Evolutionary conservation across 2,113 vertebrate genomes (phyloP).

Genomic region (Cromileptes altivelis): DNA sequence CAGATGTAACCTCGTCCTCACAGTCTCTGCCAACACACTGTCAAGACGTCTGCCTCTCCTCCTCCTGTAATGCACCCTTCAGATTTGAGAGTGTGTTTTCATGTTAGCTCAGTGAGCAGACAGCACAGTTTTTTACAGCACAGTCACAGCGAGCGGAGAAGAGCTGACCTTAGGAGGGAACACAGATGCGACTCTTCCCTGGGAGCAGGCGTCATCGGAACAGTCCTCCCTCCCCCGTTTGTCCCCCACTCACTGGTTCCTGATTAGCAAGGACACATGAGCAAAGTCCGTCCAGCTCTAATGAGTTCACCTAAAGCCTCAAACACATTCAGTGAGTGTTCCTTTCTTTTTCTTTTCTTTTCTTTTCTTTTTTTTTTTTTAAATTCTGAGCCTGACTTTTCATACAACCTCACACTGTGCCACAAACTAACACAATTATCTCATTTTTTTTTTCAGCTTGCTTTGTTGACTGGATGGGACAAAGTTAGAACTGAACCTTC

Average conservation of each 20-base stretch:
- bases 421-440: neutral
- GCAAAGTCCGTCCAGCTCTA: slow-evolving; percentile 11
- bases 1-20: slow-evolving; percentile 9
- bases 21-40: slow-evolving; percentile 14
- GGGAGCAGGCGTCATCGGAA: slow-evolving; percentile 59
- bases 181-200: slow-evolving; percentile 64
- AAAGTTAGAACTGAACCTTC: neutral
- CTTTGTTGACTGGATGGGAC: neutral
- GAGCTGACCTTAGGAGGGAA: slow-evolving; percentile 64
- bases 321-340: neutral
- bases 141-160: slow-evolving; percentile 15
- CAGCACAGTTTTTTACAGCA: slow-evolving; percentile 18
- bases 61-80: slow-evolving; percentile 29
- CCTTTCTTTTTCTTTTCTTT: neutral
- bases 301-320: slow-evolving; percentile 25
- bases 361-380: neutral
- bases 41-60: neutral
- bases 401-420: neutral
- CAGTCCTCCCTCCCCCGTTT: slow-evolving; percentile 31
- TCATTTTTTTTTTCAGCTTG: too few species aligned
- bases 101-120: slow-evolving; percentile 25
- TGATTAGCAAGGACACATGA: slow-evolving; percentile 50
- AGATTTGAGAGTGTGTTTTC: slow-evolving; percentile 30
- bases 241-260: slow-evolving; percentile 23
- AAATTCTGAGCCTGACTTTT: neutral